Evolutionary conservation across 23 tunicate genomes (phyloP), one percentile per base, ranked within the genome.

Genomic region (Aplidium turbinatum): DNA sequence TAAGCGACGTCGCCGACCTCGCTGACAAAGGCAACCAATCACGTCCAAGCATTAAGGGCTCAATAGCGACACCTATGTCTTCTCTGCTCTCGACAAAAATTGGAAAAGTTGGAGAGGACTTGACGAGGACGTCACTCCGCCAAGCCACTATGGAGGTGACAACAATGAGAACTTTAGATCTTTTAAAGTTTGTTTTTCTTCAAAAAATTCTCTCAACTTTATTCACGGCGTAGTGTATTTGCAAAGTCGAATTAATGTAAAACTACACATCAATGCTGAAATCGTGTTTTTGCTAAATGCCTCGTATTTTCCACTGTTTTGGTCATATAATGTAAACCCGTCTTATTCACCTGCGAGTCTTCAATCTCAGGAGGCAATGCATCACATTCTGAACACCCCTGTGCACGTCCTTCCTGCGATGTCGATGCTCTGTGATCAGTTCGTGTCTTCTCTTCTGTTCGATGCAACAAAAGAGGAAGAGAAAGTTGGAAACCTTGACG

Each of bases 341-440:
- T n/a, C n/a, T n/a, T n/a, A n/a, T n/a, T n/a, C n/a, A n/a, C n/a
- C n/a, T n/a, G n/a, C n/a, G n/a, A n/a, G n/a, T n/a, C n/a, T n/a
- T n/a, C n/a, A n/a, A n/a, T n/a, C 24, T 36, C 58, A 70, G 76
- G 58, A 13, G 9, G 36, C 76, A 23, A 1, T 70, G 3, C 33
- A 30, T 4, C n/a, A 70, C 35, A 70, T 70, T 4, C 35, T 47
- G 18, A 36, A 70, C 6, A 70, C 76, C 3, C 76, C 76, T 4
- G 57, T 28, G 27, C 76, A 70, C 58, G 76, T 70, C 3, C 76
- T 70, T 21, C 76, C 76, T 46, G n/a, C 58, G 9, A 70, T 70
- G 76, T 70, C 76, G n/a, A 21, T 35, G 9, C 16, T 70, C 24
- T 70, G 76, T 30, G 76, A 47, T 16, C 76, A 70, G 38, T 70